Evolutionary conservation across 2,888 invertebrate genomes (phyloP).

Genomic region (Congeria kusceri): DNA sequence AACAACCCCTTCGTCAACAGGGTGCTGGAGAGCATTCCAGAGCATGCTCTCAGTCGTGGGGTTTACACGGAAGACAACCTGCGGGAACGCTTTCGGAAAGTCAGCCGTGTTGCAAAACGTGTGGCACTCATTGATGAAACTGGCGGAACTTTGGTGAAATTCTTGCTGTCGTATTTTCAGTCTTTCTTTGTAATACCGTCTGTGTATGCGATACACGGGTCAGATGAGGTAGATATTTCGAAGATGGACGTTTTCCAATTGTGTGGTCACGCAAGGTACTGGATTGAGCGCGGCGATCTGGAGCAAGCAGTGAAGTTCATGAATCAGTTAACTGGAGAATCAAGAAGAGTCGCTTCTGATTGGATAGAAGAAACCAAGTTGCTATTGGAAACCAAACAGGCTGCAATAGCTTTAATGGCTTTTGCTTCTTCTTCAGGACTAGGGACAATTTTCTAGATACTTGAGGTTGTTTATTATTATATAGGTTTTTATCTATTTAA

Average conservation of each 20-base stretch:
- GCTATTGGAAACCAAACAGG: constrained; percentile 95
- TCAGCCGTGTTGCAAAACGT: constrained; percentile 90
- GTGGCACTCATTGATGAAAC: constrained; percentile 94
- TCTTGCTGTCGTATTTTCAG: constrained; percentile 95
- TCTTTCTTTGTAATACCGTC: constrained; percentile 89
- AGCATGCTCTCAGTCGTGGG: constrained; percentile 91
- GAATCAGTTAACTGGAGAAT: constrained; percentile 94
- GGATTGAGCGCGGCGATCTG: constrained; percentile 95
- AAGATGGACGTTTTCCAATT: constrained; percentile 94
- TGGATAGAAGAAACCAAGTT: constrained; percentile 95
- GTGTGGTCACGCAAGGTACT: constrained; percentile 93
- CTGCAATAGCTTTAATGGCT: constrained; percentile 94
- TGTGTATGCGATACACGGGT: constrained; percentile 86
- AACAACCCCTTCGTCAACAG: constrained; percentile 92
- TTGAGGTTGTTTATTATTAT: no score
- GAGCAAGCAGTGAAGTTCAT: constrained; percentile 93
- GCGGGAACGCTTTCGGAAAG: constrained; percentile 91
- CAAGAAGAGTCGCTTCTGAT: constrained; percentile 92
- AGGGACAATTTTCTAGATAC: constrained; percentile 78
- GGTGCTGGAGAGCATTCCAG: constrained; percentile 92
- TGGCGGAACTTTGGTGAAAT: constrained; percentile 91
- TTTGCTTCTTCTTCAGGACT: constrained; percentile 84
- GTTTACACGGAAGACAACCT: constrained; percentile 95
- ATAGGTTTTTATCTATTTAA: no score
- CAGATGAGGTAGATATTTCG: constrained; percentile 71